phyloP scores from a whole-genome alignment of 2,797 vertebrate species.

The Ptychadena robeensis region DNA sequence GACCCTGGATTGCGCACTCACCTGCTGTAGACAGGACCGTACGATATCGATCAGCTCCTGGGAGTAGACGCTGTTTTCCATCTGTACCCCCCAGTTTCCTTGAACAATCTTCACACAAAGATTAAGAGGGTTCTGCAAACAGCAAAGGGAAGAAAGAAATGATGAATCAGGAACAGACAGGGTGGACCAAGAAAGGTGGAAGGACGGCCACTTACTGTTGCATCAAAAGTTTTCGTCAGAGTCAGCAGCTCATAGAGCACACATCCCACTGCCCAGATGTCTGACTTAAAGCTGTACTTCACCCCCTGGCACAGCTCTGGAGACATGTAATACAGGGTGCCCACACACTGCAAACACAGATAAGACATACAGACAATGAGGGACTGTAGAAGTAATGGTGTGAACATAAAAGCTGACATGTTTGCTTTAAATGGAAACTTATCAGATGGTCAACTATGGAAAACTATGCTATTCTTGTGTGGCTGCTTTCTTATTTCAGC shows the following conservation, averaged over 20 bases:
- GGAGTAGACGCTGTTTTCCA: conserved; percentile 87
- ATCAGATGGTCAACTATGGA: too few relatives aligned
- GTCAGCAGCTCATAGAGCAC: conserved; percentile 94
- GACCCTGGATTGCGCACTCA: conserved; percentile 68
- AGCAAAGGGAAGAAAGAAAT: not conserved
- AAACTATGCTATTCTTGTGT: too few relatives aligned
- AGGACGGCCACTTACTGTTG: conserved; percentile 80
- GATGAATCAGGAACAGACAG: not conserved
- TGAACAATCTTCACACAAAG: conserved; percentile 98
- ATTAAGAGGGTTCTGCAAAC: conserved; percentile 90
- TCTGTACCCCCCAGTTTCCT: conserved; percentile 95
- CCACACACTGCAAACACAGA: conserved; percentile 85
- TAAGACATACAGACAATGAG: not conserved
- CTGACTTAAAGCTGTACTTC: conserved; percentile 98
- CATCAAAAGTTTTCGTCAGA: conserved; percentile 96
- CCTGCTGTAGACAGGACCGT: conserved; percentile 92
- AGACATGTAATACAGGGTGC: conserved; percentile 99
- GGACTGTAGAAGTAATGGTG: too few relatives aligned
- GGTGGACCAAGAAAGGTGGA: too few relatives aligned
- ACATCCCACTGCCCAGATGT: conserved; percentile 98
- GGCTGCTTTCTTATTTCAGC: too few relatives aligned
- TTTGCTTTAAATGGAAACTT: too few relatives aligned
- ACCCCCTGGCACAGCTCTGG: conserved; percentile 96
- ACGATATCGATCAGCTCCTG: conserved; percentile 87
- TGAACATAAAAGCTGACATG: too few relatives aligned